A percentile compares a stretch with the other conserved stretches of the same genome.
phyloP scores from a whole-genome alignment of 2,113 vertebrate genomes.

The Sylvilagus bachmani region DNA sequence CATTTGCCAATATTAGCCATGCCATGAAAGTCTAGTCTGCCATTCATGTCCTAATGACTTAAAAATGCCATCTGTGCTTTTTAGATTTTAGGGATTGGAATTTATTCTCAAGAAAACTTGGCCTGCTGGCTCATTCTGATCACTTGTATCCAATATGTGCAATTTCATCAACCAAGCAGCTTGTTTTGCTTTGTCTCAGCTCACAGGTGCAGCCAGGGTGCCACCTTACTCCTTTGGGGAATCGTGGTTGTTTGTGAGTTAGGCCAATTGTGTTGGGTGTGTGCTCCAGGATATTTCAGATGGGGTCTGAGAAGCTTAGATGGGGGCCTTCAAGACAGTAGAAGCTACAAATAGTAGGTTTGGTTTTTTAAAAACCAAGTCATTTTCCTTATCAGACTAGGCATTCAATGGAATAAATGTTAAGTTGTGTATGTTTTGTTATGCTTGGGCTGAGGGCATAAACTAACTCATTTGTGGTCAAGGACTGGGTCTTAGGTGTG shows the following conservation, averaged over 20 bases:
- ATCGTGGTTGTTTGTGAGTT: not conserved
- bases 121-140: not conserved
- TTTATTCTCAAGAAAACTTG: slow-evolving; percentile 18
- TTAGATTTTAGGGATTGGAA: not conserved
- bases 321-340: not conserved
- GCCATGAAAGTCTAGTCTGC: not conserved
- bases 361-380: slow-evolving; percentile 42
- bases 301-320: not conserved
- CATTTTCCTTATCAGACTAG: not conserved
- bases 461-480: not conserved
- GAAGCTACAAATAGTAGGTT: not conserved
- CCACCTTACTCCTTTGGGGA: not conserved
- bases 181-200: not conserved
- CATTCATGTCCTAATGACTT: not conserved
- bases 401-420: slow-evolving; percentile 7
- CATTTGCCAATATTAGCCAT: not conserved
- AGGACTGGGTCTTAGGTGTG: not conserved
- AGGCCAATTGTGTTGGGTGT: not conserved
- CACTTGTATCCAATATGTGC: not conserved
- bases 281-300: not conserved
- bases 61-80: slow-evolving; percentile 17
- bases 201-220: not conserved
- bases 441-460: not conserved
- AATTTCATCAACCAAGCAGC: not conserved
- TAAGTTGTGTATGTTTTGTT: slow-evolving; percentile 1